Evolutionary conservation across 2,888 invertebrate species (phyloP).

Genomic region (Athrips mouffetella): DNA sequence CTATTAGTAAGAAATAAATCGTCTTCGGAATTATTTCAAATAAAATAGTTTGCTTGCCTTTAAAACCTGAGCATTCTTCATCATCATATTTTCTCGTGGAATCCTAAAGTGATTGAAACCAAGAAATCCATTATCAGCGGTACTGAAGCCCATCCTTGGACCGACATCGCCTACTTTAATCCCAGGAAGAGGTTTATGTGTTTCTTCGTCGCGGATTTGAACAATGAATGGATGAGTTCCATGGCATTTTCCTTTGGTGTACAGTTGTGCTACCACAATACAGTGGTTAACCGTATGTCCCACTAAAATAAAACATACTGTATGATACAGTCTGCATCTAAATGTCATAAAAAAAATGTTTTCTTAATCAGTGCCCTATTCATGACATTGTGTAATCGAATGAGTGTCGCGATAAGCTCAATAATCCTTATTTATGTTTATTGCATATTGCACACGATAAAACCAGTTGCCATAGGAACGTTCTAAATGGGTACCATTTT

Average conservation of each 20-base stretch:
- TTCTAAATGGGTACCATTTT: too few relatives aligned
- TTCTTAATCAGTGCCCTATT: too few relatives aligned
- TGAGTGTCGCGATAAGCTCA: too few relatives aligned
- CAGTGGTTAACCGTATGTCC: constrained; percentile 95
- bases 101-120: constrained; percentile 90
- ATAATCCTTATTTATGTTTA: not conserved
- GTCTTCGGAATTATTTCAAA: too few relatives aligned
- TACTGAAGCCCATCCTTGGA: constrained; percentile 92
- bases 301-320: constrained; percentile 76
- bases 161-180: constrained; percentile 96
- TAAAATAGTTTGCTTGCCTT: constrained; percentile 36
- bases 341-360: too few relatives aligned
- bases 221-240: constrained; percentile 95
- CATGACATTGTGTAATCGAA: too few relatives aligned
- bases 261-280: constrained; percentile 91
- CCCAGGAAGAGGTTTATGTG: constrained; percentile 89
- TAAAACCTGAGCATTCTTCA: constrained; percentile 91
- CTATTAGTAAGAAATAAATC: not conserved
- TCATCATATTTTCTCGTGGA: constrained; percentile 90
- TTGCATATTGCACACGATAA: not conserved
- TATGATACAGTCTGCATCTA: too few relatives aligned
- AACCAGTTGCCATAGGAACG: too few relatives aligned
- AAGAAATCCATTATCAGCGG: constrained; percentile 93
- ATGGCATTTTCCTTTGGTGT: constrained; percentile 86
- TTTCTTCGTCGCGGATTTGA: constrained; percentile 90